Base-by-base conservation (phyloP, 2,113 vertebrate genomes). In the Carlito syrichta region DNA sequence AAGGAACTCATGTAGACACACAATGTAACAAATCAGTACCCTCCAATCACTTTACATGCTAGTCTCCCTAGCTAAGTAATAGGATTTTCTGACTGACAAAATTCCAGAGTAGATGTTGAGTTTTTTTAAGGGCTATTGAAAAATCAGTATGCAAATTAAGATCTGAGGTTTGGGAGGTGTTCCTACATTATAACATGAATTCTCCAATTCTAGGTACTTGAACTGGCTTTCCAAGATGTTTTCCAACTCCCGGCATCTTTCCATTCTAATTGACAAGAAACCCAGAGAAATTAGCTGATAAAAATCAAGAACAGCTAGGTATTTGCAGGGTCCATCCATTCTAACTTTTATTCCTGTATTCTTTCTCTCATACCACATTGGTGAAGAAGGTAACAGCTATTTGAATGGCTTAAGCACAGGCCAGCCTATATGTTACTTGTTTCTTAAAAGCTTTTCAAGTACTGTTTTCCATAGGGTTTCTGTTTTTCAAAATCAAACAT, bases 381-480 rank as follows among this genome's bases (percentile, higher is more conserved):
- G 32, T 48, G 20, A 91, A 76, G 35, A 84, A 22, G 35, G 9
- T 48, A 45, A 45, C 69, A 9, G 38, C 38, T 40, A 60, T 56
- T 69, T 89, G 14, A 95, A 92, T 8, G 9, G 10, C 8, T 92
- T 74, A 81, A 73, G 38, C 32, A 73, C n/a, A 69, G 32, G 19
- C 12, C 20, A 87, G 8, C 66, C 14, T 71, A 0, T 63, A 27
- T 60, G 17, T 86, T 82, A 95, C 81, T 52, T 92, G 10, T 14
- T 88, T 93, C 32, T 95, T 89, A 43, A 93, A 87, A 96, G 62
- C 3, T 81, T 94, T 73, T 66, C 17, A 45, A 43, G 32, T 35
- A 58, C 40, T 62, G 30, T 58, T 84, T 96, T 95, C 52, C 32
- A 25, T 19, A 32, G 30, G 4, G 30, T 52, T 83, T 91, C 71